Base-by-base conservation (phyloP, 2,888 invertebrate species). In the Rugalucina vietnamica region DNA sequence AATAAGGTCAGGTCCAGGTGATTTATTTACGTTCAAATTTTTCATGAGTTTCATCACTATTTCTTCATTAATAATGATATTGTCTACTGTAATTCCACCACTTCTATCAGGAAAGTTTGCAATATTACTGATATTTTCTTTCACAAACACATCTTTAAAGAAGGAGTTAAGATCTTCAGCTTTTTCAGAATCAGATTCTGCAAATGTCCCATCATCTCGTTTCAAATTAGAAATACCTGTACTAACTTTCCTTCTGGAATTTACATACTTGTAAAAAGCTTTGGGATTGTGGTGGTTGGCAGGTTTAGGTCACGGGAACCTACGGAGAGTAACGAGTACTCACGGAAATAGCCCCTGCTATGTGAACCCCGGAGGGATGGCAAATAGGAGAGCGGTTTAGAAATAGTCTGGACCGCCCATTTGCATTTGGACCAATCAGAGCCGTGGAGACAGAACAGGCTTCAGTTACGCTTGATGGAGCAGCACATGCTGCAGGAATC, bases 261-360 rank as follows among this genome's bases (percentile, higher is more conserved):
- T 70, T 4, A 69, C n/a, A n/a, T n/a, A n/a, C 43, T 70, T 77
- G 21, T 70, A 77, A 50, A 77, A 77, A 10, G 70, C 65, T 70
- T 77, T 77, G 1, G 71, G 54, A 71, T 78, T 71, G n/a, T n/a
- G n/a, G n/a, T n/a, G n/a, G n/a, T n/a, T n/a, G n/a, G n/a, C n/a
- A n/a, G n/a, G n/a, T n/a, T n/a, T n/a, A n/a, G n/a, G n/a, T n/a
- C n/a, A n/a, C n/a, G n/a, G n/a, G n/a, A n/a, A n/a, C n/a, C n/a
- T n/a, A n/a, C n/a, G n/a, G n/a, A n/a, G n/a, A n/a, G n/a, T n/a
- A n/a, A n/a, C n/a, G n/a, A n/a, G n/a, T n/a, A n/a, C n/a, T n/a
- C n/a, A n/a, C n/a, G n/a, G n/a, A n/a, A n/a, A n/a, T n/a, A n/a
- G n/a, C n/a, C n/a, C n/a, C n/a, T n/a, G n/a, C n/a, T n/a, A n/a